Percentiles rank a stretch among this genome's conserved stretches.
phyloP scores from a whole-genome alignment of 2,888 invertebrate genomes.

The Ormyrus thymus region DNA sequence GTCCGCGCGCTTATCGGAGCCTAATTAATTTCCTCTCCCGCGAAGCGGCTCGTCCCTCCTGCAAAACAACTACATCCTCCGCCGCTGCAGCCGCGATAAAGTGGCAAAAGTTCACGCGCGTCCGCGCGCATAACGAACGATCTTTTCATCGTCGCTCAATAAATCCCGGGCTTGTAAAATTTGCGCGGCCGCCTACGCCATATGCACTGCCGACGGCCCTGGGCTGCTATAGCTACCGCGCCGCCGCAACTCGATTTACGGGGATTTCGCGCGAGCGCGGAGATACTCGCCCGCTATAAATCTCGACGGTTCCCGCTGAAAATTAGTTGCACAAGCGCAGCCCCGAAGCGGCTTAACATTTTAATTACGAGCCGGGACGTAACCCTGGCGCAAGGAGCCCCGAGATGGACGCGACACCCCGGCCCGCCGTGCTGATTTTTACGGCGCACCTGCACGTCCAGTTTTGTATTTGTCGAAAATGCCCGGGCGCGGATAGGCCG shows the following conservation, averaged over 20 bases:
- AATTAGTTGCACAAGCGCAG: constrained; percentile 61
- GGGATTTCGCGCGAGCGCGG: constrained; percentile 44
- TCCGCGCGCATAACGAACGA: constrained; percentile 14
- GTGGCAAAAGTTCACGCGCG: constrained; percentile 17
- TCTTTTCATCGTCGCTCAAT: constrained; percentile 49
- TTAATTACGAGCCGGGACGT: constrained; percentile 66
- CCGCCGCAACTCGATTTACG: constrained; percentile 52
- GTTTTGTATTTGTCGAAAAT: constrained; percentile 32
- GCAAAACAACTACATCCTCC: constrained; percentile 17
- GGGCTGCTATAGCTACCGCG: background rate
- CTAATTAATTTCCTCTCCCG: constrained; percentile 40
- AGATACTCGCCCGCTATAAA: constrained; percentile 55
- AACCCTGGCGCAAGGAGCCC: constrained; percentile 29
- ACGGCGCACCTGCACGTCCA: constrained; percentile 13
- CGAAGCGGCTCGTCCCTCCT: background rate
- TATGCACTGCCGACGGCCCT: constrained; percentile 29
- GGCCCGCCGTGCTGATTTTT: constrained; percentile 8
- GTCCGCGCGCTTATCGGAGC: constrained; percentile 31
- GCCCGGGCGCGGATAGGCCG: background rate
- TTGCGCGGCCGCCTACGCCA: constrained; percentile 39
- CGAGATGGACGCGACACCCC: no score
- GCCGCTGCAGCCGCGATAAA: constrained; percentile 13
- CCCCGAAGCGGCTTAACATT: constrained; percentile 65
- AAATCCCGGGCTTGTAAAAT: constrained; percentile 53
- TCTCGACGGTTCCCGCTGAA: constrained; percentile 57